phyloP scores from a whole-genome alignment of 2,797 vertebrate genomes.

The Enteromius argenteus region DNA sequence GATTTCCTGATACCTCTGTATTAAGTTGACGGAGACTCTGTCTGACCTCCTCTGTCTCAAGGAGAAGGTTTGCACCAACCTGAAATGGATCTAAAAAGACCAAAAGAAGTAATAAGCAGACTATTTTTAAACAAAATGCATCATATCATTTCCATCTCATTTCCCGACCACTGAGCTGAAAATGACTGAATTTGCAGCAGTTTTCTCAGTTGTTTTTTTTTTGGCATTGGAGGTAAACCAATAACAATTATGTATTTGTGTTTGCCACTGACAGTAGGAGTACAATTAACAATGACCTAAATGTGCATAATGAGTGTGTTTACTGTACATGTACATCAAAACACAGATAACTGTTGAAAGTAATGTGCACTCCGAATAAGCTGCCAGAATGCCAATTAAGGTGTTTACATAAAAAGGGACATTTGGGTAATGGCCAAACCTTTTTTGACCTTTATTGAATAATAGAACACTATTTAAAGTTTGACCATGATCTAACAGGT shows the following conservation, averaged over 20 bases:
- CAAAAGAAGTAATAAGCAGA: background rate
- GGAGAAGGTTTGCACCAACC: conserved; percentile 73
- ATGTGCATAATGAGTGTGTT: background rate
- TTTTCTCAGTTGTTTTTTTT: background rate
- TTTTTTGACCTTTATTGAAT: background rate
- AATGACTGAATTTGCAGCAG: background rate
- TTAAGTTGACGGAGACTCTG: conserved; percentile 87
- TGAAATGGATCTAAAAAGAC: conserved; percentile 70
- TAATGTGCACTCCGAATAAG: background rate
- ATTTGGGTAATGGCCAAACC: background rate
- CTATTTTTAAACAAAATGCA: background rate
- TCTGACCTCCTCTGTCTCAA: conserved; percentile 88
- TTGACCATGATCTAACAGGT: too few species aligned
- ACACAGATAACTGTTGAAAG: background rate
- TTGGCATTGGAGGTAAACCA: background rate
- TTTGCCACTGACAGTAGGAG: background rate
- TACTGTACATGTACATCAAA: background rate
- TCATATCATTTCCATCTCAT: background rate
- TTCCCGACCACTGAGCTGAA: too few species aligned
- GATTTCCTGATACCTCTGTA: conserved; percentile 82
- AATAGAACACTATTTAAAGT: background rate
- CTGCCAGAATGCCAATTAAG: background rate
- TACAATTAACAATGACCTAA: background rate
- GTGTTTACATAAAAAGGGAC: background rate
- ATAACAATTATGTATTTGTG: background rate